These are phyloP conservation scores for Drosophila robusta DNA, from an alignment of 2,888 invertebrate genomes.

Conservation along the genomic window DNA sequence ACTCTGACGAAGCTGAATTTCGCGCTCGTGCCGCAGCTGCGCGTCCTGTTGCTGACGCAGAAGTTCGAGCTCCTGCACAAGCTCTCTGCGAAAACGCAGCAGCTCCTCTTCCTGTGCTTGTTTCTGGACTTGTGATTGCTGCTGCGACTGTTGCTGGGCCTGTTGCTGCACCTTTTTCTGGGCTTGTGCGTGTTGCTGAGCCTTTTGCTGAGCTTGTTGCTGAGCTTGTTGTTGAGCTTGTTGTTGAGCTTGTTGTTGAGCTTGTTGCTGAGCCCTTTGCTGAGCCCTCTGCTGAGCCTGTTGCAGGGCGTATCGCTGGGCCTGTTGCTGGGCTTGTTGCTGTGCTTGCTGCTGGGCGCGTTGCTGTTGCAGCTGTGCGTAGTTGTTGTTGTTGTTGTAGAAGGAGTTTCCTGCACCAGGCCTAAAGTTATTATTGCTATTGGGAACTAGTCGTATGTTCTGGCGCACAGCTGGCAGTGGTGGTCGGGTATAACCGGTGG, in stretches of 20 bases:
- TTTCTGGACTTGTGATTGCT: slow-evolving; percentile 1
- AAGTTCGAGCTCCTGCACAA: slow-evolving; percentile 53
- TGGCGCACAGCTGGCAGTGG: background rate
- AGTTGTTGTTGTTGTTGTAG: background rate
- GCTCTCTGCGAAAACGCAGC: slow-evolving; percentile 11
- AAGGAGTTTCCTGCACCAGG: background rate
- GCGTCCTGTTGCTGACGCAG: slow-evolving; percentile 17
- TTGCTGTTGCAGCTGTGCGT: slow-evolving; percentile 14
- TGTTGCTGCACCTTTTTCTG: slow-evolving; percentile 4
- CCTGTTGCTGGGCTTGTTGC: slow-evolving; percentile 32
- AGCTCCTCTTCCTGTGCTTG: slow-evolving; percentile 41
- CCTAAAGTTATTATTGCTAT: background rate
- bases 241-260: background rate
- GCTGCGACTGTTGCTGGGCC: slow-evolving; percentile 14
- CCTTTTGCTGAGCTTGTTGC: slow-evolving; percentile 18
- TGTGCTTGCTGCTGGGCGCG: slow-evolving; percentile 8
- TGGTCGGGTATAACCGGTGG: background rate
- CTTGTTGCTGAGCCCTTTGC: slow-evolving; percentile 14
- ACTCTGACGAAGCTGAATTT: slow-evolving; percentile 21
- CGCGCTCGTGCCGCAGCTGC: slow-evolving; percentile 7
- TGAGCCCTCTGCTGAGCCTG: background rate
- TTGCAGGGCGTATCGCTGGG: slow-evolving; percentile 27
- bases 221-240: slow-evolving; percentile 33
- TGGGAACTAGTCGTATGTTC: too few species aligned
- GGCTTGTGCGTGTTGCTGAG: background rate